A percentile compares a stretch with the other conserved stretches of the same genome.
phyloP scores from a whole-genome alignment of 2,113 vertebrate genomes.

The Gallinago jamesoni region DNA sequence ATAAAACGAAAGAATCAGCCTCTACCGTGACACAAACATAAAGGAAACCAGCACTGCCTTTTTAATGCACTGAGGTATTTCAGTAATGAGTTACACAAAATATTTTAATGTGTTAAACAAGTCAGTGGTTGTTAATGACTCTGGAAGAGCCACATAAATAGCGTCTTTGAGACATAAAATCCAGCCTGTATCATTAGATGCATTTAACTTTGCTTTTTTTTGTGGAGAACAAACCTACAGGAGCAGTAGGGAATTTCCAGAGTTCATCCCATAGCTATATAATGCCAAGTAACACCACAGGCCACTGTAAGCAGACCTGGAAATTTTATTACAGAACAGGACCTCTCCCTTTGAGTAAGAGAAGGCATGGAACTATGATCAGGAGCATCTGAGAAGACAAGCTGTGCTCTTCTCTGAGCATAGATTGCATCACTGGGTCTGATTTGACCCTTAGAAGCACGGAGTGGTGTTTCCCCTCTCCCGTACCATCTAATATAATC shows the following conservation, averaged over 20 bases:
- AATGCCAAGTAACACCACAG: not conserved
- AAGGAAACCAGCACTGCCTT: not conserved
- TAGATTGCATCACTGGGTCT: rapidly evolving
- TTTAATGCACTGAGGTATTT: not conserved
- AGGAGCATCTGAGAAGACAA: not conserved
- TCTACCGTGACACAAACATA: not conserved
- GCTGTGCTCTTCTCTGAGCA: not conserved
- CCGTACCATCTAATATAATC: not conserved
- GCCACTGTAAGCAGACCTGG: not conserved
- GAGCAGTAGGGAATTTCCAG: slow-evolving; percentile 57
- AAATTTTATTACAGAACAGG: not conserved
- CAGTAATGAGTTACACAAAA: slow-evolving; percentile 21
- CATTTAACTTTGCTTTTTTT: slow-evolving; percentile 34
- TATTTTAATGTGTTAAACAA: slow-evolving; percentile 27
- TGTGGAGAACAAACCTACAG: slow-evolving; percentile 29
- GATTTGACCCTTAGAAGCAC: rapidly evolving
- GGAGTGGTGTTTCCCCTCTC: not conserved
- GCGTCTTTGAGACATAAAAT: slow-evolving; percentile 18
- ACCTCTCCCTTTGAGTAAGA: not conserved
- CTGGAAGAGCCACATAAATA: slow-evolving; percentile 40
- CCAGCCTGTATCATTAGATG: slow-evolving; percentile 11
- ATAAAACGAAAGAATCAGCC: not conserved
- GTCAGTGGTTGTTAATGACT: slow-evolving; percentile 22
- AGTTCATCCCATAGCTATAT: not conserved
- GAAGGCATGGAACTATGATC: not conserved